Evolutionary conservation across 2,797 vertebrate genomes (phyloP).

Genomic region (Leuciscus waleckii): DNA sequence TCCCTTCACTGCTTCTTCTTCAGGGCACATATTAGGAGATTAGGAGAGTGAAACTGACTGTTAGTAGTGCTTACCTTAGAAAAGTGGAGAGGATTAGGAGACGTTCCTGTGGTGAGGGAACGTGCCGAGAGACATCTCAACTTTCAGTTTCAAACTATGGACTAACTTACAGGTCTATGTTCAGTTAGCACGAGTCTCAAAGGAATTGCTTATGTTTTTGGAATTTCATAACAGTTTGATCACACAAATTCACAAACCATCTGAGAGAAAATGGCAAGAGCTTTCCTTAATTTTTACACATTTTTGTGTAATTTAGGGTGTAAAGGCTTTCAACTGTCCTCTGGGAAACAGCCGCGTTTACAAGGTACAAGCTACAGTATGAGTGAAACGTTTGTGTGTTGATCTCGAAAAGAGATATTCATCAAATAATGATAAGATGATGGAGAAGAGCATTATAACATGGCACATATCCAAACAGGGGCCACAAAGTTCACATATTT

Average conservation of each 20-base stretch:
- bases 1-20: slow-evolving; percentile 12
- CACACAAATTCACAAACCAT: not conserved
- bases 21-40: not conserved
- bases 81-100: not conserved
- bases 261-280: not conserved
- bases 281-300: not conserved
- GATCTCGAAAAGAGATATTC: not conserved
- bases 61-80: not conserved
- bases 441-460: not conserved
- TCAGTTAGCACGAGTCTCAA: not conserved
- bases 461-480: not conserved
- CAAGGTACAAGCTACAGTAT: not conserved
- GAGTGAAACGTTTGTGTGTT: not conserved
- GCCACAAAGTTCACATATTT: not conserved
- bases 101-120: not conserved
- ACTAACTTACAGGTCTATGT: not conserved
- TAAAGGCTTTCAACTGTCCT: not conserved
- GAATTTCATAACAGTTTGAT: not conserved
- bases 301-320: not conserved
- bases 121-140: not conserved
- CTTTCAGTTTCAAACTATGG: not conserved
- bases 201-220: not conserved
- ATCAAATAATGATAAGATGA: not conserved
- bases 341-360: not conserved
- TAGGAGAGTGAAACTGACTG: not conserved